Conservation (phyloP, 2,888 invertebrate genomes). For the Colletes collaris region DNA sequence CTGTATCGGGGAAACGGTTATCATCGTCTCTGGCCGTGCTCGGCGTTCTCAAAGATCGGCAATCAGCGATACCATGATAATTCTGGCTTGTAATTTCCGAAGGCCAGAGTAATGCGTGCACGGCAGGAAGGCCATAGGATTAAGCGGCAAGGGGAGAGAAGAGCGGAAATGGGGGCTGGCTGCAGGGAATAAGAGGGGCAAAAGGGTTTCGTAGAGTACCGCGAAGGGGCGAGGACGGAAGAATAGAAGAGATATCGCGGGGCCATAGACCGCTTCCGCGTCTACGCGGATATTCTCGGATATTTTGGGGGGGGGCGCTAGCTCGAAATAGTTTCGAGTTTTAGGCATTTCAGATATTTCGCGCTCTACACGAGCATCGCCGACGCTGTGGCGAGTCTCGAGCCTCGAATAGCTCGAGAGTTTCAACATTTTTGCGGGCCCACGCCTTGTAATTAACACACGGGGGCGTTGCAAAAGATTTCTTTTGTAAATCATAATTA, state of each 20-base stretch:
- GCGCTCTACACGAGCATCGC: not conserved
- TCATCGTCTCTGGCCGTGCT: constrained; percentile 5
- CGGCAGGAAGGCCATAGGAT: constrained; percentile 23
- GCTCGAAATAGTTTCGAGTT: constrained; percentile 27
- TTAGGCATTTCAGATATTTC: constrained; percentile 34
- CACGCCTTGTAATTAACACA: not conserved
- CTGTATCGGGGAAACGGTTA: constrained; percentile 33
- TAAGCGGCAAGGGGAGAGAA: constrained; percentile 7
- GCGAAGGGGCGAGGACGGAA: not conserved
- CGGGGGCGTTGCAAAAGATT: not conserved
- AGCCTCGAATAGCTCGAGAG: constrained; percentile 11
- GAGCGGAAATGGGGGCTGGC: constrained; percentile 18
- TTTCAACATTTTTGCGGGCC: constrained; percentile 16
- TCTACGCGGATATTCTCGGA: not conserved
- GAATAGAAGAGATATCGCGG: constrained; percentile 3
- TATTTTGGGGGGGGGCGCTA: constrained; percentile 13
- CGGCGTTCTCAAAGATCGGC: constrained; percentile 29
- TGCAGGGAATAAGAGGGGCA: constrained; percentile 33
- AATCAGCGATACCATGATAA: constrained; percentile 31
- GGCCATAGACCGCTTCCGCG: not conserved
- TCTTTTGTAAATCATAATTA: too few relatives aligned
- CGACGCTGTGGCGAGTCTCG: not conserved
- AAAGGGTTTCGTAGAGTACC: constrained; percentile 17
- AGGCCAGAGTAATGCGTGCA: constrained; percentile 26
- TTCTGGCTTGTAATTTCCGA: constrained; percentile 50